Evolutionary conservation across 23 tunicate genomes (phyloP), one percentile per base, ranked within the genome.

Genomic region (Phallusia fumigata): DNA sequence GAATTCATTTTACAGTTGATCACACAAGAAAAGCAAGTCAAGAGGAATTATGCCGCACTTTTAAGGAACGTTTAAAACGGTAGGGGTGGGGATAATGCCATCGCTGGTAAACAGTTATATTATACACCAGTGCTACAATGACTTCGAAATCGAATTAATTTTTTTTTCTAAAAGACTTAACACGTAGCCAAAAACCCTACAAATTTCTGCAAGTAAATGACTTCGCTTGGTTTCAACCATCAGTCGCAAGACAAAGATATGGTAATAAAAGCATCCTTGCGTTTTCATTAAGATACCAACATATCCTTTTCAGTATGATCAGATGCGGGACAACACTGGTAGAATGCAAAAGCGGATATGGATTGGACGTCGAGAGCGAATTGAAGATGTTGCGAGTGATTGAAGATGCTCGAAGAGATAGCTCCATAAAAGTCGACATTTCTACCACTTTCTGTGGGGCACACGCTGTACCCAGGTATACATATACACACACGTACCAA

Each of bases 271-370:
- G n/a, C n/a, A n/a, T n/a, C n/a, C n/a, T n/a, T n/a, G n/a, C n/a
- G n/a, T n/a, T n/a, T n/a, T n/a, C n/a, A n/a, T n/a, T n/a, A n/a
- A n/a, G n/a, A n/a, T n/a, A n/a, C n/a, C n/a, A n/a, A n/a, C 18
- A 51, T 51, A 13, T 40, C 35, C 18, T 58, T 34, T 74, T 21
- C 81, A 88, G 93, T 32, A 96, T 96, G 99, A 75, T 91, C 18
- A 78, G 80, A 79, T 76, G 82, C 8, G 99, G 99, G 51, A 91
- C 97, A 18, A 90, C 95, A 0, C 75, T 96, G 64, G 99, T 88
- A 19, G 99, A 96, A 86, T 91, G 96, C 77, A 96, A 96, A 74
- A 90, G 96, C 69, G 99, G 99, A 5, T 96, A 88, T 73, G 99
- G 99, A 21, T 35, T 96, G 79, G 79, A 87, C 79, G 35, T 80